phyloP scores from a whole-genome alignment of 2,113 vertebrate genomes.

The Tichodroma muraria region DNA sequence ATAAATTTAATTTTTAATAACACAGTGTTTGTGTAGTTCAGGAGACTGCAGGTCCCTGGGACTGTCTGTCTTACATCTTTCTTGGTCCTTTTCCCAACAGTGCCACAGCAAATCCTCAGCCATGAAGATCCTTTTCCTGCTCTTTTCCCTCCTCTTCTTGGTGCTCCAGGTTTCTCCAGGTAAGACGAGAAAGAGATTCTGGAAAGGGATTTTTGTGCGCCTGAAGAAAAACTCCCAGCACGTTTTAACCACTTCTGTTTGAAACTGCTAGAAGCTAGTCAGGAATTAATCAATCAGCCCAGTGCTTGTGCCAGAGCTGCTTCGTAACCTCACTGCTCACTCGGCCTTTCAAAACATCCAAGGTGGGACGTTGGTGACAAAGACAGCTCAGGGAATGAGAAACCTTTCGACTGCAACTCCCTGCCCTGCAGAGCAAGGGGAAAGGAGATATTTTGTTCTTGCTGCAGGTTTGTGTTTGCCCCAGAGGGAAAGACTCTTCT shows the following conservation, averaged over 20 bases:
- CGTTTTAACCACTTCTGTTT: not conserved
- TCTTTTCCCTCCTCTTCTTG: slow-evolving; percentile 40
- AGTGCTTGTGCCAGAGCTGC: not conserved
- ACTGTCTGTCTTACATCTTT: not conserved
- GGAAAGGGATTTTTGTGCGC: not conserved
- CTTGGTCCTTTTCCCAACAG: not conserved
- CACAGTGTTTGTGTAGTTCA: not conserved
- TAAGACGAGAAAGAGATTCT: not conserved
- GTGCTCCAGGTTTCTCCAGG: slow-evolving; percentile 8
- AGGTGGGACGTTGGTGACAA: not conserved
- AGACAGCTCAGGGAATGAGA: not conserved
- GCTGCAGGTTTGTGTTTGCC: slow-evolving; percentile 20
- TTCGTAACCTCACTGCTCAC: not conserved
- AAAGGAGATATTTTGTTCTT: not conserved
- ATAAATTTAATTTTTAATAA: not conserved
- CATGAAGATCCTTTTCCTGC: slow-evolving; percentile 48
- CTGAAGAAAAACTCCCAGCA: not conserved
- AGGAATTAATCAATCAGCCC: not conserved
- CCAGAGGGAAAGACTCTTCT: not conserved
- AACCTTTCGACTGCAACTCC: fast-evolving
- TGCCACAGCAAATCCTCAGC: not conserved
- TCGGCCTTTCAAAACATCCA: not conserved
- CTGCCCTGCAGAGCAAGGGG: not conserved
- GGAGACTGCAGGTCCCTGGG: not conserved
- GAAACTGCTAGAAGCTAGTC: not conserved